phyloP scores from a whole-genome alignment of 2,113 vertebrate species.

The Prietella phreatophila region DNA sequence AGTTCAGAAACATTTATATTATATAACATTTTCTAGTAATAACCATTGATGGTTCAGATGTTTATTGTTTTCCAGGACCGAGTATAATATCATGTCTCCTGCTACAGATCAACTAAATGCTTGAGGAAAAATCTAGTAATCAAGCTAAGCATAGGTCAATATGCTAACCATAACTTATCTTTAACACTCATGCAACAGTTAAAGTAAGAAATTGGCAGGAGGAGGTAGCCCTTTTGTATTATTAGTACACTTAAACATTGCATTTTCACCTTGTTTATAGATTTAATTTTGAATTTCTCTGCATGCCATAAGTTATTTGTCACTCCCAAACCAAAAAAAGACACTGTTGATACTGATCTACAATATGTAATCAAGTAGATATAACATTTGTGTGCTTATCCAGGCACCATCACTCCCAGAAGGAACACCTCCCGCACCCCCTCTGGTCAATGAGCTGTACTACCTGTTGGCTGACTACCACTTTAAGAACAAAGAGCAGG shows the following conservation, averaged over 20 bases:
- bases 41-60: not conserved
- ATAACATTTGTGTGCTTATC: constrained; percentile 29
- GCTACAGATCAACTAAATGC: not conserved
- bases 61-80: not conserved
- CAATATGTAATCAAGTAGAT: not conserved
- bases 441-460: constrained; percentile 88
- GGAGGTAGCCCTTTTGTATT: not conserved
- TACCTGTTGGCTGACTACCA: constrained; percentile 97
- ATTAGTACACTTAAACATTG: not conserved
- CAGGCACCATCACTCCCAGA: constrained; percentile 86
- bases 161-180: too few relatives aligned
- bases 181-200: not conserved
- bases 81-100: not conserved
- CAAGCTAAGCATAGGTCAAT: too few relatives aligned
- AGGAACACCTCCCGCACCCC: constrained; percentile 81
- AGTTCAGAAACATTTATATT: not conserved
- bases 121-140: not conserved
- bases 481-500: constrained; percentile 98
- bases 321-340: not conserved
- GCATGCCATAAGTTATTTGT: not conserved
- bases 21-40: not conserved
- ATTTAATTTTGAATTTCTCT: not conserved
- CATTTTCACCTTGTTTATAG: not conserved
- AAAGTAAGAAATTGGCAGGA: not conserved
- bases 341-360: not conserved